Evolutionary conservation across 2,888 invertebrate species (phyloP).

Genomic region (Onchidella celtica): DNA sequence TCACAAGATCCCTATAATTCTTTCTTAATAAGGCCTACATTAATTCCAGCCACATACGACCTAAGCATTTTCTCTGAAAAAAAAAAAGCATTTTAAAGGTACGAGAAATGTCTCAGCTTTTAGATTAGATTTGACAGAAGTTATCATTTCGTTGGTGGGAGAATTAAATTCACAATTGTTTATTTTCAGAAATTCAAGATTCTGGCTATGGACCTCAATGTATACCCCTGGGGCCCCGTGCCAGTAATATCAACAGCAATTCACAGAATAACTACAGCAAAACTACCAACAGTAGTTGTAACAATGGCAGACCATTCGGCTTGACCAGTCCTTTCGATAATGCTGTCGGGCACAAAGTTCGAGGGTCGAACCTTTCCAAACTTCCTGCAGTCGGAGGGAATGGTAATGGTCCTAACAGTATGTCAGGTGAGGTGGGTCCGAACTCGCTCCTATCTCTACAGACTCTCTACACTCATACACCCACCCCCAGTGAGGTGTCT

Average conservation of each 20-base stretch:
- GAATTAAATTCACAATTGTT: too few relatives aligned
- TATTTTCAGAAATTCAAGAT: constrained; percentile 47
- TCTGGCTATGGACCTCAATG: constrained; percentile 60
- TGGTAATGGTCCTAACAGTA: neutral
- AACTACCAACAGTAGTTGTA: constrained; percentile 25
- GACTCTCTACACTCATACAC: constrained; percentile 69
- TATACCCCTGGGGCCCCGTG: constrained; percentile 53
- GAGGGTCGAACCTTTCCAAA: neutral
- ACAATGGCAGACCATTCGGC: constrained; percentile 36
- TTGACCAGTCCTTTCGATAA: constrained; percentile 43
- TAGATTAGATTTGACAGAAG: too few relatives aligned
- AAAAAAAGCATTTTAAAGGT: too few relatives aligned
- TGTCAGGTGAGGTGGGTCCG: neutral
- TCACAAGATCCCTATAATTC: too few relatives aligned
- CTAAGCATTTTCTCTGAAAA: too few relatives aligned
- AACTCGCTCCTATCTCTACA: constrained; percentile 39
- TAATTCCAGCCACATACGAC: too few relatives aligned
- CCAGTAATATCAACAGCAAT: constrained; percentile 28
- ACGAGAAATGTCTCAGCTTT: too few relatives aligned
- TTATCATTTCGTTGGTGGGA: too few relatives aligned
- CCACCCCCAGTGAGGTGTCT: constrained; percentile 75
- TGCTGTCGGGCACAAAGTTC: constrained; percentile 51
- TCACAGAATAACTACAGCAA: constrained; percentile 31
- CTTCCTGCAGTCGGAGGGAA: neutral
- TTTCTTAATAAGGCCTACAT: too few relatives aligned